phyloP scores from a whole-genome alignment of 2,113 vertebrate genomes.

The Hepsetus odoe region DNA sequence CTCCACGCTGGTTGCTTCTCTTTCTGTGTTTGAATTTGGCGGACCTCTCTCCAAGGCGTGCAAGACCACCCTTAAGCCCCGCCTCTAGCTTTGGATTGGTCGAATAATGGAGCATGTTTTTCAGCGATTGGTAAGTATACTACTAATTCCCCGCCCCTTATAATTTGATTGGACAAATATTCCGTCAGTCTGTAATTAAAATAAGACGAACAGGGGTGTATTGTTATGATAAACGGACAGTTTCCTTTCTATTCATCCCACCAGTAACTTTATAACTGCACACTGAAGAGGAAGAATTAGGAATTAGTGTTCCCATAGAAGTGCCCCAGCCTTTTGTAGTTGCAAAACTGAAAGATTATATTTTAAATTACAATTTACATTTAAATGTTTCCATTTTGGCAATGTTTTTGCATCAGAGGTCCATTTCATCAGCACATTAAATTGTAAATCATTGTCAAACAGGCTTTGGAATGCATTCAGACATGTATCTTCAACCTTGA shows the following conservation, averaged over 20 bases:
- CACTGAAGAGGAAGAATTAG: too few species aligned
- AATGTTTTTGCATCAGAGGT: neutral
- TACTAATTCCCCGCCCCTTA: neutral
- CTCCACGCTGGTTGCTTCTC: neutral
- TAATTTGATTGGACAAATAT: slow-evolving; percentile 14
- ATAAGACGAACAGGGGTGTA: neutral
- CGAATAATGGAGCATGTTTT: neutral
- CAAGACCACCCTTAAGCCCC: neutral
- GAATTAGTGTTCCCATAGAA: too few species aligned
- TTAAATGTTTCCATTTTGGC: too few species aligned
- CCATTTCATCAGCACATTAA: neutral
- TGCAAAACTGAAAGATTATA: too few species aligned
- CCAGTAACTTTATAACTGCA: neutral
- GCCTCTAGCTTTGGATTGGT: neutral
- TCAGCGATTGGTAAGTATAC: neutral
- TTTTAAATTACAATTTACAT: too few species aligned
- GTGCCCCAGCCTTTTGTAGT: too few species aligned
- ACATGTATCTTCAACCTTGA: slow-evolving; percentile 21
- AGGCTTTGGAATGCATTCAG: neutral
- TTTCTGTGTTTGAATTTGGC: slow-evolving; percentile 76
- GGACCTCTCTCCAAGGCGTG: slow-evolving; percentile 33
- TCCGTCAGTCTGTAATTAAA: neutral
- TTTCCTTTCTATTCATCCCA: neutral
- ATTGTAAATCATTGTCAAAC: too few species aligned
- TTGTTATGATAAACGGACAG: neutral